A percentile compares a stretch with the other conserved stretches of the same genome.
phyloP scores from a whole-genome alignment of 2,797 vertebrate genomes.

The Acanthurus leucopareius region DNA sequence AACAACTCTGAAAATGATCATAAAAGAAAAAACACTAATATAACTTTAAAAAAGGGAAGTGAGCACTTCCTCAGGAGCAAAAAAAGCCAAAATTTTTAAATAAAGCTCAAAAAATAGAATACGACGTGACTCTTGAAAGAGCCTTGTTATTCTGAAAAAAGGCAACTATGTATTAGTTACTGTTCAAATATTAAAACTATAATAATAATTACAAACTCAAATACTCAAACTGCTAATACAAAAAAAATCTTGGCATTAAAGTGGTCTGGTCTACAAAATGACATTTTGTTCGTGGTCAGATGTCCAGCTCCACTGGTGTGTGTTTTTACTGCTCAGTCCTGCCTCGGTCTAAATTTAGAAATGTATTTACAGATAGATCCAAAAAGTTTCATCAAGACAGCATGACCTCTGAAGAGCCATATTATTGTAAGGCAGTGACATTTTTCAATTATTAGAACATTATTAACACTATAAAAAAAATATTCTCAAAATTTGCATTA shows the following conservation, averaged over 20 bases:
- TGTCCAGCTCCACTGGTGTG: neutral
- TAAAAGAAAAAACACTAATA: too few species aligned
- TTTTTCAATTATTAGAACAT: too few species aligned
- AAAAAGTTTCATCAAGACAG: slow-evolving; percentile 7
- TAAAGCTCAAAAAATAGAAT: too few species aligned
- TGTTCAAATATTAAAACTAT: too few species aligned
- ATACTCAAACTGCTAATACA: neutral
- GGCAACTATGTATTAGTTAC: too few species aligned
- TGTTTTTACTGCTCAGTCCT: neutral
- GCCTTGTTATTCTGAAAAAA: too few species aligned
- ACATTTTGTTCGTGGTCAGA: slow-evolving; percentile 2
- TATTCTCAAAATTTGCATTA: neutral
- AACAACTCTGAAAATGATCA: too few species aligned
- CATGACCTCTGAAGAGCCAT: neutral
- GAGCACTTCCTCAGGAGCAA: too few species aligned
- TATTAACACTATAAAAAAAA: neutral
- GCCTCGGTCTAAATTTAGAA: slow-evolving; percentile 29
- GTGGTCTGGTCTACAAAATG: neutral
- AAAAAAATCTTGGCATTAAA: slow-evolving; percentile 2
- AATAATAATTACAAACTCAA: neutral
- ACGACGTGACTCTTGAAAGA: too few species aligned
- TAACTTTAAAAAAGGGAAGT: too few species aligned
- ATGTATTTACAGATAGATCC: slow-evolving; percentile 17
- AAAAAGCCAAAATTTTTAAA: too few species aligned
- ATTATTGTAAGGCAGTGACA: neutral